phyloP scores from a whole-genome alignment of 1,140 invertebrate genomes.

The Camponotus pennsylvanicus region DNA sequence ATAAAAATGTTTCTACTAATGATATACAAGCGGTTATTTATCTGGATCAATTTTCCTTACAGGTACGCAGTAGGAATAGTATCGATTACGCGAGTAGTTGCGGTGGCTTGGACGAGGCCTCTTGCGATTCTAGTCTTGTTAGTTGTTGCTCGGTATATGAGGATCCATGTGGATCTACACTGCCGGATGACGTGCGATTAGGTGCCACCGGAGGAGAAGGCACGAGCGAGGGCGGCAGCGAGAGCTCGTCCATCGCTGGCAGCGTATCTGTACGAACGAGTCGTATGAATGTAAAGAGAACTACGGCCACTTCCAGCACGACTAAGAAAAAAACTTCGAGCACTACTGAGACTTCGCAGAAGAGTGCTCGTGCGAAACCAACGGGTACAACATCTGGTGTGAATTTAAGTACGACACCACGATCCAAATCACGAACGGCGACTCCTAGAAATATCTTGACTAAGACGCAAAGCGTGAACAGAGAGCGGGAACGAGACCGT shows the following conservation, averaged over 20 bases:
- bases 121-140: conserved; percentile 92
- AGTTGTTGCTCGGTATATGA: conserved; percentile 91
- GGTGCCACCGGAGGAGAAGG: conserved; percentile 85
- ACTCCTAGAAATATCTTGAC: conserved; percentile 84
- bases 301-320: conserved; percentile 56
- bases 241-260: conserved; percentile 90
- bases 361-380: conserved; percentile 69
- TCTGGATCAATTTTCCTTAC: conserved; percentile 61
- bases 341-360: conserved; percentile 61
- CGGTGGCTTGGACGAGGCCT: conserved; percentile 87
- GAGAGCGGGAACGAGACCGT: conserved; percentile 86
- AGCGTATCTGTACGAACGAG: conserved; percentile 79
- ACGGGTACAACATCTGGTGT: conserved; percentile 23
- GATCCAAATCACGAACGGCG: conserved; percentile 85
- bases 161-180: conserved; percentile 86
- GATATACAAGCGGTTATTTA: conserved; percentile 72
- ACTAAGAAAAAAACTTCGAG: conserved; percentile 80
- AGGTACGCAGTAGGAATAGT: conserved; percentile 87
- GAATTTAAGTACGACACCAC: conserved; percentile 56
- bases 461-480: conserved; percentile 83
- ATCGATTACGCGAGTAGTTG: conserved; percentile 89
- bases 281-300: conserved; percentile 69
- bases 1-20: background rate
- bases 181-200: conserved; percentile 85
- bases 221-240: conserved; percentile 91